Evolutionary conservation across 2,888 invertebrate species (phyloP), one percentile per base, ranked within the genome.

Genomic region (Epiblema foenella): DNA sequence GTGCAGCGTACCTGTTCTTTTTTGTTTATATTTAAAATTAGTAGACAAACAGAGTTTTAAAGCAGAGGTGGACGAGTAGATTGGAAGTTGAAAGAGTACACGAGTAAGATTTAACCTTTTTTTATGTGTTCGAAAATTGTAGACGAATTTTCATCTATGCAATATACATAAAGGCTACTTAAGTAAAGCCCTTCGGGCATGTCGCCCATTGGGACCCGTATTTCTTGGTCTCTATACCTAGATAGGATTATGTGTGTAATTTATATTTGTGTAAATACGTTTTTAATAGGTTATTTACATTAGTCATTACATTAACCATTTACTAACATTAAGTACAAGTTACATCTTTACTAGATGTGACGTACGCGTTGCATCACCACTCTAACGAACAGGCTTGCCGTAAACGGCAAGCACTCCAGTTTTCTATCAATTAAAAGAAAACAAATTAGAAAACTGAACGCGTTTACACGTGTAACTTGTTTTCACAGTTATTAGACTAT

Each of bases 401-500:
- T 51, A 51, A 71, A 67, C 42, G 24, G 56, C 56, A 33, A 18
- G 15, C 56, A 60, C 66, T 67, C 59, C 64, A 59, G 68, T 58
- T 73, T 74, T 70, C 74, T 67, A 73, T 75, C 75, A 75, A 76
- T 76, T 77, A 75, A 75, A 75, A 69, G 73, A 72, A 74, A 76
- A 72, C 69, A 73, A 72, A 75, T 75, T 75, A 74, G 75, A 77
- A 75, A 75, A 72, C 72, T 39, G 68, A 63, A 69, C 64, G 72
- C 74, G 74, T 49, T 68, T 68, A 76, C 75, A 74, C 68, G 75
- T 76, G 74, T 66, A 85, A 79, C 83, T 79, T 84, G 84, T 89
- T 87, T 86, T 81, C 87, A 83, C 81, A 82, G 87, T 90, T 88
- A 92, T 87, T 87, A 89, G 90, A 91, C 80, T 92, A 92, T 86